Base-by-base conservation (phyloP, 2,797 vertebrate species). In the Vultur gryphus region DNA sequence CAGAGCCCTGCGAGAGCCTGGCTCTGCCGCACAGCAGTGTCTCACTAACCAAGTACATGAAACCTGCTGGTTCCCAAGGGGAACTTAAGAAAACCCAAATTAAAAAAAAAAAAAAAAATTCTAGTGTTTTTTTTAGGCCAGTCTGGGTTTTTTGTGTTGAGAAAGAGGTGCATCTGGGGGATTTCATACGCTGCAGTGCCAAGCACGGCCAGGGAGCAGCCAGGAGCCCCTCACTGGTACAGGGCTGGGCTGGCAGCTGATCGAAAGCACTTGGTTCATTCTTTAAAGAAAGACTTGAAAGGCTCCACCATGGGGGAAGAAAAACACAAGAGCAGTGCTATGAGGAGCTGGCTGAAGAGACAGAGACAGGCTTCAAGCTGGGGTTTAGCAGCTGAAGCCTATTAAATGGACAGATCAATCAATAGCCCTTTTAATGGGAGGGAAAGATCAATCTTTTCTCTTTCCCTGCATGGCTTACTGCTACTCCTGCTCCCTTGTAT, bases 211-310 rank as follows among this genome's bases (percentile, higher is more conserved):
- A 69, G 43, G 28, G 37, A 95, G 66, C 89, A 84, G 81, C 33
- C 2, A 10, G 64, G 67, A 97, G 67, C 41, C 48, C 33, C 58
- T 87, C n/a, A 17, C 39, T 72, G 85, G 37, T 51, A 33, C 62
- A 59, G 66, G 25, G 61, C 35, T 91, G 82, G 39, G 48, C 77
- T 92, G 81, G 71, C 64, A 95, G 80, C 80, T 84, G 85, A 69
- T 59, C 2, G 64, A 95, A 95, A 90, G 54, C 65, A 81, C 31
- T 96, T 70, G 55, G 86, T 89, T 95, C 71, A 8, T 21, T 83
- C 83, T 93, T 59, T 78, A 79, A 95, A 93, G 77, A 87, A 87
- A 80, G 46, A 72, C 75, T 93, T 93, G 81, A 91, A 95, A 95
- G 81, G 57, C 59, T 87, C 35, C 46, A 85, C 28, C 52, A 51